Base-by-base conservation (phyloP, 2,888 invertebrate genomes). In the Teleiodes luculella region DNA sequence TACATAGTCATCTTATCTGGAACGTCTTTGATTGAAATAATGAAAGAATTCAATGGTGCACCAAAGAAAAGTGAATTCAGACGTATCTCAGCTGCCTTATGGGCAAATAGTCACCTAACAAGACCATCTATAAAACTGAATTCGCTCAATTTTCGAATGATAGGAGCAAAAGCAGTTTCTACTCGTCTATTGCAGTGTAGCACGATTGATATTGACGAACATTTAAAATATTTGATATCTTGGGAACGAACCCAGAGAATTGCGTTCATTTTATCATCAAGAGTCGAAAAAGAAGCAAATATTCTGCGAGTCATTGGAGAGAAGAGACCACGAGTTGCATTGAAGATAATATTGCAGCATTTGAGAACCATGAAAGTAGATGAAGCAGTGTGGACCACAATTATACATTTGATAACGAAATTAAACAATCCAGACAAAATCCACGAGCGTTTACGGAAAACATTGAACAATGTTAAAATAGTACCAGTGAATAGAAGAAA, bases 91-190 rank as follows among this genome's bases (percentile, higher is more conserved):
- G 65, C 69, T 1, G 67, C 64, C 7, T 45, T 85, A 16, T 67
- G 71, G 61, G 70, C 74, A 1, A 77, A 77, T 43, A 64, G 65
- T n/a, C 77, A 78, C 53, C 64, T 68, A 33, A 62, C 70, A 1
- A 69, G 71, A 53, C 77, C 79, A 35, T 52, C 56, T 20, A 48
- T 78, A 1, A 64, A 78, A 39, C 61, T 78, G 5, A 61, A 72
- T 3, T 50, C 53, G 4, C 56, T 69, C 14, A 70, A 72, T 14
- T 81, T 78, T 78, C 58, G 57, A 8, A 47, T 59, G 48, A 52
- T 70, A 31, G 83, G 85, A 14, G 72, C 70, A 1, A 81, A 81
- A 57, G 71, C 75, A 13, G 58, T 81, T 1, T 72, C 77, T 0
- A 80, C 78, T 50, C 70, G 62, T 47, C 58, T 72, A 3, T 55